Base-by-base conservation (phyloP, 2,888 invertebrate species). In the Leptura quadrifasciata region DNA sequence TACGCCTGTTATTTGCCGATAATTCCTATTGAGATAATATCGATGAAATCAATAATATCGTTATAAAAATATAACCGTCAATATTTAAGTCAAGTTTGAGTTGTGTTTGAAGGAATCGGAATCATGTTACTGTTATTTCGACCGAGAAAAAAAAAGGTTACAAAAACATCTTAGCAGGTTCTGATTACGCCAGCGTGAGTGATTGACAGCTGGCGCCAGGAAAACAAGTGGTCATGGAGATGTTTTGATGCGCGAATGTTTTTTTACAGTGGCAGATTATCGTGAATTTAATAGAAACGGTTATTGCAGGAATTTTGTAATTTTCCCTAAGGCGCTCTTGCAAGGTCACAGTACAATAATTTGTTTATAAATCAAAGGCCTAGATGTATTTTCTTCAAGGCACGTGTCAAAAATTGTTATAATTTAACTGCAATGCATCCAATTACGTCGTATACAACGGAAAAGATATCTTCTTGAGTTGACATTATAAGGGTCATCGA, bases 181-280 rank as follows among this genome's bases (percentile, higher is more conserved):
- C 58, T 64, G 77, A 77, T 79, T 78, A 68, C 76, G 72, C 74
- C 76, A 69, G 67, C 15, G 24, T 4, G 72, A 67, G 27, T 80
- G 80, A 80, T 77, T 81, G 79, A 79, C 81, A 81, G 78, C 76
- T 77, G 81, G 79, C 81, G 79, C 78, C 81, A 77, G 57, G 54
- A 60, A 76, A 77, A 72, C 73, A 70, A 73, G 74, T 70, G 64
- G 64, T 74, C 63, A 72, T 52, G 55, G 64, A 75, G 72, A 76
- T 75, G 69, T 76, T 73, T 72, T 55, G 64, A 52, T 47, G 68
- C 17, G 35, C 68, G 68, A 70, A 58, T 61, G 63, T 72, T 73
- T 60, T 71, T 63, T 61, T 17, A 24, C 21, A 35, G 9, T 54
- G 47, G 5, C 58, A 21, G 39, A 39, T 58, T 65, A 65, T 39